phyloP scores from a whole-genome alignment of 2,797 vertebrate genomes.

The Sebastes vulpes region DNA sequence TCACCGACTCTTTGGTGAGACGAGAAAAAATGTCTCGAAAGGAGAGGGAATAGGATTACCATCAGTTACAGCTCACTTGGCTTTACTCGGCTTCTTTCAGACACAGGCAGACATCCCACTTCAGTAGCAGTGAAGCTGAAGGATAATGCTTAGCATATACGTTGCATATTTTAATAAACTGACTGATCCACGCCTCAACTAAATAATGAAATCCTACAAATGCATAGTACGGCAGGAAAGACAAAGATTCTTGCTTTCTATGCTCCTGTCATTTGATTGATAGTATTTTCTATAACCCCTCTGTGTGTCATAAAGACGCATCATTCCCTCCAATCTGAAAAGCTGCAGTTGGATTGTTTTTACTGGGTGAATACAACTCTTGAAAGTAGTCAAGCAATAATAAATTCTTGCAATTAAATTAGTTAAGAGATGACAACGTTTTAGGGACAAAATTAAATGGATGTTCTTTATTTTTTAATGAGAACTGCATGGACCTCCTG shows the following conservation, averaged over 20 bases:
- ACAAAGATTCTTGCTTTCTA: neutral
- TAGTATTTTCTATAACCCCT: neutral
- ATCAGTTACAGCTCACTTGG: constrained; percentile 14
- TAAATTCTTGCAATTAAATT: neutral
- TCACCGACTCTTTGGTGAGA: constrained; percentile 15
- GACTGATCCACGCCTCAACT: neutral
- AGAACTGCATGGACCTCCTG: neutral
- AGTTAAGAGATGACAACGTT: neutral
- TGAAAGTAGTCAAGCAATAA: neutral
- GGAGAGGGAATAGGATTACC: constrained; percentile 1
- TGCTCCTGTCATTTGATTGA: constrained; percentile 1
- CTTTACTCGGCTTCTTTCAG: constrained; percentile 19
- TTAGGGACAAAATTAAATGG: neutral
- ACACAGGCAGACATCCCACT: neutral
- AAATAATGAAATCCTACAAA: neutral
- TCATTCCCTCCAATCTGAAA: neutral
- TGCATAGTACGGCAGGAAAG: neutral
- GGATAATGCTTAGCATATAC: neutral
- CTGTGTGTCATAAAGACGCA: constrained; percentile 7
- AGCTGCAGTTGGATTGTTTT: neutral
- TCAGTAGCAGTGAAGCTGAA: neutral
- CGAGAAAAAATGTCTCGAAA: constrained; percentile 23
- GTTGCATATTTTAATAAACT: neutral
- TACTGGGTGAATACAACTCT: neutral
- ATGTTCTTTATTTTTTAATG: neutral